phyloP scores from a whole-genome alignment of 2,888 invertebrate species.

The Polydrusus cervinus region DNA sequence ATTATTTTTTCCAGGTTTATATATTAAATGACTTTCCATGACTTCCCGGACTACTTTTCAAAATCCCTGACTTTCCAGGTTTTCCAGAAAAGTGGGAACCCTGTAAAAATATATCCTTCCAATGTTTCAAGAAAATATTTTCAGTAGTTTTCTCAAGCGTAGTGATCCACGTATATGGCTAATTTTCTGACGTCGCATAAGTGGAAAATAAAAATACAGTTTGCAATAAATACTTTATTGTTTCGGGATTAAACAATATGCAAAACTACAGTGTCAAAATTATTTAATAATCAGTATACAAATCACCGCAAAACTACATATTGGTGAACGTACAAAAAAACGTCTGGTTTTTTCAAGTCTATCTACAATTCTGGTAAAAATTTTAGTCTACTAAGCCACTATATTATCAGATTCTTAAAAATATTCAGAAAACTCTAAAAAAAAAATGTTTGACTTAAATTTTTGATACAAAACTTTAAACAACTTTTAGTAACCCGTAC shows the following conservation, averaged over 20 bases:
- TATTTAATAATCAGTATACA: constrained; percentile 20
- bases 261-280: constrained; percentile 13
- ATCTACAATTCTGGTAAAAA: constrained; percentile 25
- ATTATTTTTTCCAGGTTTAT: too few species aligned
- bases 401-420: constrained; percentile 32
- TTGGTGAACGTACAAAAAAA: constrained; percentile 17
- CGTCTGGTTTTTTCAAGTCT: not conserved
- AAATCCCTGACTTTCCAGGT: too few species aligned
- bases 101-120: too few species aligned
- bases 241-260: not conserved
- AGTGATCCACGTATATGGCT: too few species aligned
- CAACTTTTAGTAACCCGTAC: too few species aligned
- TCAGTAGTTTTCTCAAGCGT: too few species aligned
- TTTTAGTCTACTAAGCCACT: constrained; percentile 28
- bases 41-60: too few species aligned
- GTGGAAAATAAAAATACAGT: constrained; percentile 17
- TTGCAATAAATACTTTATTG: constrained; percentile 15
- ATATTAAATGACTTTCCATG: too few species aligned
- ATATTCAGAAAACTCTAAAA: constrained; percentile 24
- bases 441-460: not conserved
- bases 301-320: constrained; percentile 14
- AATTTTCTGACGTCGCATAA: too few species aligned
- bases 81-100: too few species aligned
- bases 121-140: too few species aligned
- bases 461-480: not conserved